Evolutionary conservation across 2,888 invertebrate genomes (phyloP).

Genomic region (Limnephilus lunatus): DNA sequence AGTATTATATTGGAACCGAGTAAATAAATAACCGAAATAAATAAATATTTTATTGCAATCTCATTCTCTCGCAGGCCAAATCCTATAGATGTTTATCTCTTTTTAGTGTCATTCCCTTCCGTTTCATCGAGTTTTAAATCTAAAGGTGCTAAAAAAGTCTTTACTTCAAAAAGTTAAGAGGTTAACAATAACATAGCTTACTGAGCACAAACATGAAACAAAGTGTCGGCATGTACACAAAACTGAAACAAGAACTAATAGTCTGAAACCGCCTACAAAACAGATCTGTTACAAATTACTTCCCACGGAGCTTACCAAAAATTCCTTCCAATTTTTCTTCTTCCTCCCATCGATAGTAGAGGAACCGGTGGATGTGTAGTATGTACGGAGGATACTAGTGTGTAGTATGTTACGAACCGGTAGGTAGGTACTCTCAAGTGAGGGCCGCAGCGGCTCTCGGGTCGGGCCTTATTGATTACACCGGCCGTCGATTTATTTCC

Average conservation of each 20-base stretch:
- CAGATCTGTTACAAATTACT: slow-evolving; percentile 1
- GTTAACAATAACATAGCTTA: background rate
- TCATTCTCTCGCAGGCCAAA: no score
- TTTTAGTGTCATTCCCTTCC: no score
- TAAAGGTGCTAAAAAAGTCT: no score
- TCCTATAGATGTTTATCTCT: no score
- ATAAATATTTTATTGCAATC: no score
- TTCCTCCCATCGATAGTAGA: background rate
- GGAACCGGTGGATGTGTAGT: background rate
- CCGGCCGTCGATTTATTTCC: slow-evolving; percentile 64
- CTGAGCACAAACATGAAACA: background rate
- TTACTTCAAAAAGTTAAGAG: background rate
- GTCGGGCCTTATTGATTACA: slow-evolving; percentile 63
- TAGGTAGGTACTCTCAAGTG: slow-evolving; percentile 10
- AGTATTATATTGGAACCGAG: no score
- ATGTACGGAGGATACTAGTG: background rate
- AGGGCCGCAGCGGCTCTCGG: slow-evolving; percentile 7
- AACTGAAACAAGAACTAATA: background rate
- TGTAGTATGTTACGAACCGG: background rate
- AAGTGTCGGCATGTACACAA: background rate
- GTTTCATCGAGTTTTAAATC: no score
- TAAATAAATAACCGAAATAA: no score
- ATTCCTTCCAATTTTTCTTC: background rate
- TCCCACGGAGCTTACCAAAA: background rate
- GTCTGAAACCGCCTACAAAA: background rate